Evolutionary conservation across 2,888 invertebrate species (phyloP).

Genomic region (Drosophila flavopinicola): DNA sequence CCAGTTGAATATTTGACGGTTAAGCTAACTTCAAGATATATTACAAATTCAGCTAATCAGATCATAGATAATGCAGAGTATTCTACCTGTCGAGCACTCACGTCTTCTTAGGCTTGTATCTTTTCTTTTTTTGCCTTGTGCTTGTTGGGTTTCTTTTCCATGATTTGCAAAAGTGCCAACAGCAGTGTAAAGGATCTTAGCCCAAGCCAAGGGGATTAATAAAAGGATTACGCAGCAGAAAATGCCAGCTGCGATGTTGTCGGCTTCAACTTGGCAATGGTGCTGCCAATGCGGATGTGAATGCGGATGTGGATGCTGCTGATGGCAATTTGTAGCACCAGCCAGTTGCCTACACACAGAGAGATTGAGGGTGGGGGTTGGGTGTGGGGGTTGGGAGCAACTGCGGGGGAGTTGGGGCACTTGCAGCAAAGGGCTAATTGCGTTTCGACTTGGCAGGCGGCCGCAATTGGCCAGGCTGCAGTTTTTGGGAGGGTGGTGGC

Average conservation of each 20-base stretch:
- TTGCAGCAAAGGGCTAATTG: conserved; percentile 70
- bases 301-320: conserved; percentile 51
- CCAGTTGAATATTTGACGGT: too few relatives aligned
- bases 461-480: conserved; percentile 58
- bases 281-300: conserved; percentile 53
- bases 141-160: conserved; percentile 58
- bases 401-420: conserved; percentile 25
- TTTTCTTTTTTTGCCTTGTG: conserved; percentile 20
- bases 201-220: conserved; percentile 80
- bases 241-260: conserved; percentile 77
- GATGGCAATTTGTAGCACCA: conserved; percentile 71
- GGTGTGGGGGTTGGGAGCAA: neutral
- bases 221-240: conserved; percentile 81
- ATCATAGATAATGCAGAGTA: conserved; percentile 22
- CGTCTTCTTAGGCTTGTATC: conserved; percentile 1
- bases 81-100: conserved; percentile 3
- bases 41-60: too few relatives aligned
- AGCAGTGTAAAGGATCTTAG: conserved; percentile 77
- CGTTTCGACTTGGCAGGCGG: conserved; percentile 61
- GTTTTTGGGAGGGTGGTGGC: conserved; percentile 39
- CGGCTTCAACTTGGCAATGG: conserved; percentile 59
- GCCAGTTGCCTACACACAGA: conserved; percentile 47
- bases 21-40: too few relatives aligned
- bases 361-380: too few relatives aligned
- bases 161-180: conserved; percentile 77